Base-by-base conservation (phyloP, 92 coral and sea anemone species). In the Actinostola sp. region DNA sequence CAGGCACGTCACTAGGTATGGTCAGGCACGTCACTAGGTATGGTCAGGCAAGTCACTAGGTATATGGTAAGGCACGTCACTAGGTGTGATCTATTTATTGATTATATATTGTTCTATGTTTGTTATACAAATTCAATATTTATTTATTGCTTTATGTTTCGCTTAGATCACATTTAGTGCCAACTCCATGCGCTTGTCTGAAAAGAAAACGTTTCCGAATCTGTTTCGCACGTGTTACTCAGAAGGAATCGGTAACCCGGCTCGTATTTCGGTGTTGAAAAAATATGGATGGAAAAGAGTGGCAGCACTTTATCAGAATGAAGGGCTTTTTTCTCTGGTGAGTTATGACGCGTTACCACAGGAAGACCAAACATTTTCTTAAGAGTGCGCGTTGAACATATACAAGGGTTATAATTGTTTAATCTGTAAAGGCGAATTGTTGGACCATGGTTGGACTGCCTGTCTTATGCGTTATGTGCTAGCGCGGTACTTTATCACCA, bases 121-220 rank as follows among this genome's bases (percentile, higher is more conserved):
- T 19, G 28, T 52, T 8, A 9, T 9, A 52, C 7, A 52, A 52
- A 4, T 17, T 24, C 59, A 52, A 30, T 3, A 17, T 17, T 3
- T n/a, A 8, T 6, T 17, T 5, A 8, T 19, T 9, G 4, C 28
- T 14, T 15, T 38, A 16, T 55, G 52, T 0, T 31, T 56, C 12
- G 25, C n/a, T n/a, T n/a, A 84, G 89, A 63, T 84, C 17, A 58
- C 89, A 39, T 84, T 32, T 43, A 84, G 89, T 33, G 84, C 84
- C 8, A 63, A 74, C 46, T 84, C 89, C 1, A 77, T 77, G 73
- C 68, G 75, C 24, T 56, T 84, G 19, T 84, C 89, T 8, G 80
- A 84, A 17, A 57, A 70, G 79, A 36, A 54, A 0, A 39, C 17
- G 10, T 77, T 28, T 20, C 89, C 89, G 0, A 61, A 78, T 23